Conservation (phyloP, 2,797 vertebrate genomes). For the Ptychadena robeensis region DNA sequence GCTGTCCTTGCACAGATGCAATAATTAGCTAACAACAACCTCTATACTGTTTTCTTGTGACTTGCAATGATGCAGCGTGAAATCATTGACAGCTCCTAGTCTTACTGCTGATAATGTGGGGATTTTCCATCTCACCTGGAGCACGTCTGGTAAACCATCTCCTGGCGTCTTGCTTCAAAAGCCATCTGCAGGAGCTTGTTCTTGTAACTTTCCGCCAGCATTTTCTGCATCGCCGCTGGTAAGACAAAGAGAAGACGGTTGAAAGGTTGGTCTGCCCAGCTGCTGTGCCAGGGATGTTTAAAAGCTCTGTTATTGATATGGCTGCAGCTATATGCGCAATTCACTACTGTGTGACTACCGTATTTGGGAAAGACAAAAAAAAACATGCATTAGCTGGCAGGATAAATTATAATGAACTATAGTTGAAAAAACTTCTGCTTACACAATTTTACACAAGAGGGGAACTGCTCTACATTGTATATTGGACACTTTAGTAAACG, state of each 20-base stretch:
- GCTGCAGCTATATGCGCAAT: too few species aligned
- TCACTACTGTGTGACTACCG: too few species aligned
- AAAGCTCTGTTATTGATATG: too few species aligned
- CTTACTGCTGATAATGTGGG: neutral
- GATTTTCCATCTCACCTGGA: constrained; percentile 79
- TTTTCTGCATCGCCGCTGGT: constrained; percentile 93
- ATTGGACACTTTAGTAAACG: too few species aligned
- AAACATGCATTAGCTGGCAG: too few species aligned
- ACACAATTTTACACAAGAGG: too few species aligned
- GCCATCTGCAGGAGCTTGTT: constrained; percentile 84
- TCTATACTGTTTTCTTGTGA: constrained; percentile 1
- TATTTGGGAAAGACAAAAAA: too few species aligned
- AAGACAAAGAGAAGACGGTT: neutral
- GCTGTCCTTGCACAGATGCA: neutral
- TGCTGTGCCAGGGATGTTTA: too few species aligned
- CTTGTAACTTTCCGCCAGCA: constrained; percentile 86
- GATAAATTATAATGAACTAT: too few species aligned
- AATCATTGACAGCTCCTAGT: constrained; percentile 15
- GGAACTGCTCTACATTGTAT: too few species aligned
- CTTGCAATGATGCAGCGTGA: neutral
- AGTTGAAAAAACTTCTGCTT: too few species aligned
- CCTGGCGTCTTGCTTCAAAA: constrained; percentile 82
- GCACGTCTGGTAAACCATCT: constrained; percentile 84
- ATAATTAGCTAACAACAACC: neutral
- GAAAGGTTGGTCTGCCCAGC: neutral